Evolutionary conservation across 2,113 vertebrate genomes (phyloP).

Genomic region (Camelus dromedarius): DNA sequence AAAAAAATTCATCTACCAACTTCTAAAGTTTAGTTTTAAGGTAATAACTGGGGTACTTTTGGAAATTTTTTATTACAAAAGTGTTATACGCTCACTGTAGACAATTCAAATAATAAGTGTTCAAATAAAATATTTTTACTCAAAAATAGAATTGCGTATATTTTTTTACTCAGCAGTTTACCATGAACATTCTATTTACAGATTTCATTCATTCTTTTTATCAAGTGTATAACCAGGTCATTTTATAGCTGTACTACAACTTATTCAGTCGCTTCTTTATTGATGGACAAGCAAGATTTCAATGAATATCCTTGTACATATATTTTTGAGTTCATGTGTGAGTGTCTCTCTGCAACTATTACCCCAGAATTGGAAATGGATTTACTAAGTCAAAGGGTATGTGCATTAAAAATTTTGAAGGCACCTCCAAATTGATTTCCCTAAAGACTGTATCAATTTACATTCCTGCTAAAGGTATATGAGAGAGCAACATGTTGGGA

Average conservation of each 20-base stretch:
- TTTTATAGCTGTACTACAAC: not conserved
- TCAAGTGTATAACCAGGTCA: not conserved
- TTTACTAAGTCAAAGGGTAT: slow-evolving; percentile 32
- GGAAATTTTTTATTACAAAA: not conserved
- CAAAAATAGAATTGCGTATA: not conserved
- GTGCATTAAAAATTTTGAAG: slow-evolving; percentile 6
- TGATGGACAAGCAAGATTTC: slow-evolving; percentile 6
- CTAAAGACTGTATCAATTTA: not conserved
- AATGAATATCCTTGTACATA: not conserved
- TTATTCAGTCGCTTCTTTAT: not conserved
- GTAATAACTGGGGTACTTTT: not conserved
- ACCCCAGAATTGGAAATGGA: not conserved
- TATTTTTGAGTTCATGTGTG: not conserved
- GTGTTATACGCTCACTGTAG: not conserved
- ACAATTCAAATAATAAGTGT: not conserved
- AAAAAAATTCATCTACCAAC: not conserved
- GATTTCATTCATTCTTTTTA: slow-evolving; percentile 11
- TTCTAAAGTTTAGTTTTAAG: slow-evolving; percentile 27
- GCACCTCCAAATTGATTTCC: not conserved
- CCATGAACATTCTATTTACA: not conserved
- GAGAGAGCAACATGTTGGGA: not conserved
- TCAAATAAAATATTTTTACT: not conserved
- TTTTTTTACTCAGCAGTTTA: not conserved
- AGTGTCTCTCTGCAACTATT: not conserved
- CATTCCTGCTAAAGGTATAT: not conserved